phyloP scores from a whole-genome alignment of 2,113 vertebrate species.

The Brachyhypopomus gauderio region DNA sequence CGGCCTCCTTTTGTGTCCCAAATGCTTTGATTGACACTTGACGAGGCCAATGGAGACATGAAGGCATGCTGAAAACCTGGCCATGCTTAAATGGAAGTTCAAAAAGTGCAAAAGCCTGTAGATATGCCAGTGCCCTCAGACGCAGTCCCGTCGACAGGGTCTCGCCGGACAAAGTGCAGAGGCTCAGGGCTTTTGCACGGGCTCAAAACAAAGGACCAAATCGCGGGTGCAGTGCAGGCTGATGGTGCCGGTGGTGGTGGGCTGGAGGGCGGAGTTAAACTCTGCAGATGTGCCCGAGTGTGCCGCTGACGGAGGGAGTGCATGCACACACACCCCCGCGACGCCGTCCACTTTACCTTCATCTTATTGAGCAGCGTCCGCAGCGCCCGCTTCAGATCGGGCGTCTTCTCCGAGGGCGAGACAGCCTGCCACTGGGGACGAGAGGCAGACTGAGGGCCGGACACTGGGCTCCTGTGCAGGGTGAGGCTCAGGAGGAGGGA shows the following conservation, averaged over 20 bases:
- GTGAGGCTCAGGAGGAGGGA: slow-evolving; percentile 27
- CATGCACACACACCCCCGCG: slow-evolving; percentile 23
- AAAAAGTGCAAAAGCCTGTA: neutral
- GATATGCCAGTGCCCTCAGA: neutral
- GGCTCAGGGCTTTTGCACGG: slow-evolving; percentile 4
- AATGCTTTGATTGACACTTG: slow-evolving; percentile 19
- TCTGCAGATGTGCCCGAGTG: slow-evolving; percentile 22
- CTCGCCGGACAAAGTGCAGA: neutral
- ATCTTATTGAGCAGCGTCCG: slow-evolving; percentile 84
- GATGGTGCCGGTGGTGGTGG: no score
- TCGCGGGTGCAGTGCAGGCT: neutral
- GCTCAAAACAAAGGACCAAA: neutral
- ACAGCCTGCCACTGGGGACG: slow-evolving; percentile 82
- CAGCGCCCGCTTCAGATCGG: slow-evolving; percentile 84
- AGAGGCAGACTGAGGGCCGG: slow-evolving; percentile 68
- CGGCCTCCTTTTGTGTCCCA: neutral
- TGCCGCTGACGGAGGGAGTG: slow-evolving; percentile 22
- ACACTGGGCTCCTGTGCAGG: slow-evolving; percentile 56
- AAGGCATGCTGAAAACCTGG: slow-evolving; percentile 40
- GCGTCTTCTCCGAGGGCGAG: slow-evolving; percentile 82
- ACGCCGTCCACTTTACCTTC: slow-evolving; percentile 75
- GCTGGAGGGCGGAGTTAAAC: neutral
- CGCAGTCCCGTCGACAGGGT: neutral
- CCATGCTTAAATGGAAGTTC: slow-evolving; percentile 15
- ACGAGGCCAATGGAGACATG: slow-evolving; percentile 13